Evolutionary conservation across 2,113 vertebrate genomes (phyloP), one percentile per base, ranked within the genome.

Genomic region (Jaculus jaculus): DNA sequence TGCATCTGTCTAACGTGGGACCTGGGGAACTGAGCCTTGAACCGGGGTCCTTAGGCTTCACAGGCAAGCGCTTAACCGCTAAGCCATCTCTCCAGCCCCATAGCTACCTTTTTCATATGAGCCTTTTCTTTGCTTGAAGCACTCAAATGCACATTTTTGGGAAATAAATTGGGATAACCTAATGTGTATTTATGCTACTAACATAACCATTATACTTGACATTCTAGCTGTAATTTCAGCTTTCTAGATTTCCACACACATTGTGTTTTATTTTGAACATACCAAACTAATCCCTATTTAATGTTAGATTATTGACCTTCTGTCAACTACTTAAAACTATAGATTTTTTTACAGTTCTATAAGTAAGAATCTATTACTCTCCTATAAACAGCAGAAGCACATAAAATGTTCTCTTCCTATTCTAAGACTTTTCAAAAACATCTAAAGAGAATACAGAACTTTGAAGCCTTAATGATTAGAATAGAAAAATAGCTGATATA

Each of bases 271-370:
- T 47, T 95, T 69, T 92, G 54, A 94, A 92, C 2, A 94, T 5
- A 71, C 2, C 89, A 91, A 93, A 83, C 6, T 63, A 84, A 80
- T 80, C 42, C 21, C 47, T 89, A 5, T 90, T 83, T 65, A 87
- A 54, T 80, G 66, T 12, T 80, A 61, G 60, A 37, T 80, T 75
- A 80, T 47, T 95, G 13, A 89, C 87, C 87, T 92, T 87, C 73
- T 84, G 86, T 47, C 83, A 71, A 91, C 15, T 30, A 87, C 88
- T 87, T 84, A 72, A 89, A 96, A 86, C 18, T 81, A 61, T 82
- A 32, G 47, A 7, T 85, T 24, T 68, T 93, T 89, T 87, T 17
- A 78, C 7, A 68, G 71, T 71, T 87, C 30, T 92, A 20, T 83
- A 42, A 74, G 2, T 87, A 78, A 87, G 72, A 93, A 92, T 28